Base-by-base conservation (phyloP, 2,113 vertebrate species). In the Megaleporinus macrocephalus region DNA sequence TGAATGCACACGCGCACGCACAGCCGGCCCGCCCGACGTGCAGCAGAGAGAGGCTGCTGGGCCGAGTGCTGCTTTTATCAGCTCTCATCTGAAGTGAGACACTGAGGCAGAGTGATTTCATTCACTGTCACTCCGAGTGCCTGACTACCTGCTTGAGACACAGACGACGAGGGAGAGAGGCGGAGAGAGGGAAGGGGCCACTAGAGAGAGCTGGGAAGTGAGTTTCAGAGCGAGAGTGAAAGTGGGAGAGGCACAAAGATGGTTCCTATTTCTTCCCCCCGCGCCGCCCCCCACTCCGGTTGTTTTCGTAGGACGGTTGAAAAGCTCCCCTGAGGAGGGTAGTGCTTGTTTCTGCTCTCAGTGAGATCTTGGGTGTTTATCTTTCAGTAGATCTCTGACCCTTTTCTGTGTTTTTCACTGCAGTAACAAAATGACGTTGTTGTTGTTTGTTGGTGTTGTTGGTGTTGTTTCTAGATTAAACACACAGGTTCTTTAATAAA, bases 41-140 rank as follows among this genome's bases (percentile, higher is more conserved):
- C 59, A 26, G 9, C 29, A 53, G 47, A 30, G 62, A 76, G 69
- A 49, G 30, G 33, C 49, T 74, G 33, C 49, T 74, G 57, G 10
- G 22, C 76, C 16, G 44, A 26, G 30, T 70, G 24, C 62, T 36
- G 62, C 71, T 78, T 86, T 83, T 41, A 81, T 84, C 55, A 72
- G 63, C 4, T 44, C 24, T 80, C 69, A 73, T 77, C 24, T 72
- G 53, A 49, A 66, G 49, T 24, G 33, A 73, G 12, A 30, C 22
- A 27, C 70, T 53, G 22, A 53, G 27, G 30, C 36, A 51, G 36
- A 59, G 53, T 44, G 29, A 62, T 27, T 53, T 59, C n/a, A 33
- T 66, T 62, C 29, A 55, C 44, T 68, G 62, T 75, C 61, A 75
- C 73, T 74, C 30, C 53, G 30, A 68, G 30, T 65, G 13, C 57